Conservation (phyloP, 2,113 vertebrate genomes). For the Chrysemys picta region DNA sequence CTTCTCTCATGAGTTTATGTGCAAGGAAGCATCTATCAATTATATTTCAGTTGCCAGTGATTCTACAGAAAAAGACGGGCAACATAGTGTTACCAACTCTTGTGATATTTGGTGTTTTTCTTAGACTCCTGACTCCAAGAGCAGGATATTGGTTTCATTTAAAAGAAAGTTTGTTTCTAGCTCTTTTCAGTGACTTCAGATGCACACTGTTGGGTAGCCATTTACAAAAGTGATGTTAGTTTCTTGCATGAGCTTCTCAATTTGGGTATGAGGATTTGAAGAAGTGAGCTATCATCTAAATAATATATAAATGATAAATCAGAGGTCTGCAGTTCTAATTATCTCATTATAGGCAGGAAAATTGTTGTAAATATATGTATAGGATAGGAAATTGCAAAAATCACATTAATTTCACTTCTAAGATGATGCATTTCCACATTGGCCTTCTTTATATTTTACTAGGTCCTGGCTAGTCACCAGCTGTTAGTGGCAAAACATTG, state of each 20-base stretch:
- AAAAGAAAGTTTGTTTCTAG: background rate
- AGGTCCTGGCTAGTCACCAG: background rate
- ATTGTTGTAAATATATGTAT: background rate
- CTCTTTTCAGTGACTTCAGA: background rate
- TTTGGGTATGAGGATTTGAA: rapidly evolving
- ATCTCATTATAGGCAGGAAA: background rate
- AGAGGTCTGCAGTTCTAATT: background rate
- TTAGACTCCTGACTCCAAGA: background rate
- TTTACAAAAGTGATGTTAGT: background rate
- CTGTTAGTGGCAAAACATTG: background rate
- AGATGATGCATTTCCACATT: background rate
- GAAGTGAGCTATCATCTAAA: background rate
- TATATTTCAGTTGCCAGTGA: background rate
- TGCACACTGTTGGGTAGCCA: background rate
- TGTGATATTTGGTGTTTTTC: background rate
- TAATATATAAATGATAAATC: background rate
- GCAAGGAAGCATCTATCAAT: background rate
- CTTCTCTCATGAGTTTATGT: background rate
- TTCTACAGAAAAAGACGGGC: background rate
- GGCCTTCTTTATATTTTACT: background rate
- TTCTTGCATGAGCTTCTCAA: background rate
- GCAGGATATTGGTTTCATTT: background rate
- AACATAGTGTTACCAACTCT: background rate
- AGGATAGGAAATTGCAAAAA: background rate
- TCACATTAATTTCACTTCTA: background rate